These are phyloP conservation scores for Lepus europaeus DNA, from an alignment of 2,113 vertebrate genomes.

Conservation along the genomic window DNA sequence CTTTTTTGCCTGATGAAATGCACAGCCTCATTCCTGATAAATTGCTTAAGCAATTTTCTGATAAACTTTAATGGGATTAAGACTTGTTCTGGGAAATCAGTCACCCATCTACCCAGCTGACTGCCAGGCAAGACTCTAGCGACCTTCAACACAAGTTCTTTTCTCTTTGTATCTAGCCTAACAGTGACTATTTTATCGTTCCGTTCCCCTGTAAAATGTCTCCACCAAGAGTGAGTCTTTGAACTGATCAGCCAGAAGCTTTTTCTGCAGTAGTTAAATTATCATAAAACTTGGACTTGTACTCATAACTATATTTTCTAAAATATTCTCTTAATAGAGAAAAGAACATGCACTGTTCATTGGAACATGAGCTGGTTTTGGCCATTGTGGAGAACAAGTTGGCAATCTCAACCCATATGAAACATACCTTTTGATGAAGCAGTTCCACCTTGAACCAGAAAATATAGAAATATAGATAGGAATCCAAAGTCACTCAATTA, in stretches of 20 bases:
- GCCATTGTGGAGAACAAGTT: background rate
- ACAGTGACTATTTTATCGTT: constrained; percentile 39
- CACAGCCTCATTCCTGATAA: constrained; percentile 66
- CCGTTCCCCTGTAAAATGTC: constrained; percentile 59
- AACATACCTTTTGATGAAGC: background rate
- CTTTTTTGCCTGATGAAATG: constrained; percentile 43
- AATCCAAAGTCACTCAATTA: background rate
- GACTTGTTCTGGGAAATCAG: constrained; percentile 66
- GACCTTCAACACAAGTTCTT: constrained; percentile 44
- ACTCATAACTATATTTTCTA: constrained; percentile 7
- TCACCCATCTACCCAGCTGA: constrained; percentile 9
- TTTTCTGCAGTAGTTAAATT: constrained; percentile 29
- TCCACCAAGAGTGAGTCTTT: constrained; percentile 61
- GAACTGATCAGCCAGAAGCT: constrained; percentile 42
- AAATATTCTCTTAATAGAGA: background rate
- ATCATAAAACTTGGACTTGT: constrained; percentile 45
- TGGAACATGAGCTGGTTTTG: background rate
- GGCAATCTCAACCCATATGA: background rate
- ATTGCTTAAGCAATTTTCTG: constrained; percentile 79
- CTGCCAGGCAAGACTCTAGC: constrained; percentile 50
- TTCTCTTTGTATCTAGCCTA: constrained; percentile 34
- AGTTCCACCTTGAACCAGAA: constrained; percentile 21
- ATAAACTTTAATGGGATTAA: constrained; percentile 81
- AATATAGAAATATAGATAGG: constrained; percentile 26
- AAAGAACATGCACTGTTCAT: background rate